phyloP scores from a whole-genome alignment of 2,888 invertebrate species.

The Drosophila birchii region DNA sequence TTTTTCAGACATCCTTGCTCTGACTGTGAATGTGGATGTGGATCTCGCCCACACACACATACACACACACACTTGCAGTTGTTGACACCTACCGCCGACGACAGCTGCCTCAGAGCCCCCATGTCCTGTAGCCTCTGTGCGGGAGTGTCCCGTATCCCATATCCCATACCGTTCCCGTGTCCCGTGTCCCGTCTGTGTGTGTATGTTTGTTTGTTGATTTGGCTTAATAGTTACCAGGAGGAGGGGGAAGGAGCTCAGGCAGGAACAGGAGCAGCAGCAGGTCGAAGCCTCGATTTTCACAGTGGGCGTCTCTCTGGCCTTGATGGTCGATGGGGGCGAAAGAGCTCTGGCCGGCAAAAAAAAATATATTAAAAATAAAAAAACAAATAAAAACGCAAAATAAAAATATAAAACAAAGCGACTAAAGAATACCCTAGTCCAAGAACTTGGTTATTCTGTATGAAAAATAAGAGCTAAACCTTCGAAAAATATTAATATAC shows the following conservation, averaged over 20 bases:
- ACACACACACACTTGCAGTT: slow-evolving; percentile 18
- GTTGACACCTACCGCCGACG: slow-evolving; percentile 45
- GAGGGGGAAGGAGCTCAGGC: neutral
- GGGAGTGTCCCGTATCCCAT: slow-evolving; percentile 5
- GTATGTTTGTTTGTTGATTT: slow-evolving; percentile 51
- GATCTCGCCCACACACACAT: slow-evolving; percentile 1
- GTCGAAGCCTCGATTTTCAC: slow-evolving; percentile 5
- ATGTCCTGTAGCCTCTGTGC: slow-evolving; percentile 2
- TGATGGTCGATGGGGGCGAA: slow-evolving; percentile 18
- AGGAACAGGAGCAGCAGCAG: neutral
- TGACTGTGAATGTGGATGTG: slow-evolving; percentile 11
- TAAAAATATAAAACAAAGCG: neutral
- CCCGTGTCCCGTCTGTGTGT: slow-evolving; percentile 19
- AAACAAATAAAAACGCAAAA: neutral
- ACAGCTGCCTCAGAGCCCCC: slow-evolving; percentile 51
- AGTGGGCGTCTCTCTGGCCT: slow-evolving; percentile 40
- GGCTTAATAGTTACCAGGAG: slow-evolving; percentile 48
- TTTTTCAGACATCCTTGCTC: slow-evolving; percentile 58
- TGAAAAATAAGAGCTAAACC: neutral
- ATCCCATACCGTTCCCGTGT: neutral
- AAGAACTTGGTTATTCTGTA: neutral
- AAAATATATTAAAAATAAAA: neutral
- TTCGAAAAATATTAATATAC: neutral
- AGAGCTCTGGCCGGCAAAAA: slow-evolving; percentile 15
- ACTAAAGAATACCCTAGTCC: neutral